Conservation (phyloP, 2,113 vertebrate genomes). For the Gobius niger region DNA sequence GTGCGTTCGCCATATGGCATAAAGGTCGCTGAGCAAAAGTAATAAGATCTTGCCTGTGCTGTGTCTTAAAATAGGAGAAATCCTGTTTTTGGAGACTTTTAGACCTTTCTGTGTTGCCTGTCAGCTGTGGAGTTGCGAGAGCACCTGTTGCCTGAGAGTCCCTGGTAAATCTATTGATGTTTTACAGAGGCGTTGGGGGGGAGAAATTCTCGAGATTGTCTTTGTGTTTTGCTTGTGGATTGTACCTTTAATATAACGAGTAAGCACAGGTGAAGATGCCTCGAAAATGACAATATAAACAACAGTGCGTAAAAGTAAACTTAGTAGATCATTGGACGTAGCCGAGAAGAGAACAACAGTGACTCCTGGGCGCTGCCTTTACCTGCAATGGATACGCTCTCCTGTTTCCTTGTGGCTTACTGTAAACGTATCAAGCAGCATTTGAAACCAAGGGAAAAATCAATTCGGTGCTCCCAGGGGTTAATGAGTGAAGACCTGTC, state of each 20-base stretch:
- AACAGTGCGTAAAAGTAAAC: not conserved
- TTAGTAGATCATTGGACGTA: not conserved
- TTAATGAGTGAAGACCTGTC: conserved; percentile 1
- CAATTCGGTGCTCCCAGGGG: not conserved
- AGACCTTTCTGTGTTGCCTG: not conserved
- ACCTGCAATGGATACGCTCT: not conserved
- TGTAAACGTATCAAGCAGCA: not conserved
- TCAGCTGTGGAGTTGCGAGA: not conserved
- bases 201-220: not conserved
- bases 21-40: too few relatives aligned
- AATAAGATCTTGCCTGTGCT: not conserved
- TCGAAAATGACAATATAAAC: not conserved
- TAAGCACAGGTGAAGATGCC: too few relatives aligned
- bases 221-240: too few relatives aligned
- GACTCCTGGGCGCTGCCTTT: conserved; percentile 4
- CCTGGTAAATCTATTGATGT: not conserved
- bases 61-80: not conserved
- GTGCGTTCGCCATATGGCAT: not conserved
- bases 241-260: too few relatives aligned
- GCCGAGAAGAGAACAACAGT: not conserved
- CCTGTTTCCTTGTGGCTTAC: conserved; percentile 6
- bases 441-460: not conserved
- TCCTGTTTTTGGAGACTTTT: not conserved
- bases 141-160: conserved; percentile 4
- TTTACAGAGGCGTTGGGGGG: not conserved